A percentile compares a stretch with the other conserved stretches of the same genome.
Conservation (phyloP, 2,888 invertebrate genomes). For the Xanthorhoe designata region DNA sequence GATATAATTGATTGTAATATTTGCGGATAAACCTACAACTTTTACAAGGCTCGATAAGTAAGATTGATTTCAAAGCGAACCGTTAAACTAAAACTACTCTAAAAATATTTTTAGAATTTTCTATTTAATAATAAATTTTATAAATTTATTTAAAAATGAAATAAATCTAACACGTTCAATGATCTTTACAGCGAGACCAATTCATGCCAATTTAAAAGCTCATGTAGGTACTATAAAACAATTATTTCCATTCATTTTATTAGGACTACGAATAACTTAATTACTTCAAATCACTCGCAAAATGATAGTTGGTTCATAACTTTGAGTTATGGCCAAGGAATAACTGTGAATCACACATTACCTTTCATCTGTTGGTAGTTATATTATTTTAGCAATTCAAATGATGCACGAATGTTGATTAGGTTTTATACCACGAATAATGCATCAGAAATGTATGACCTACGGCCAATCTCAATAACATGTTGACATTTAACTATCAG, state of each 20-base stretch:
- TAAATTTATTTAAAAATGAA: not conserved
- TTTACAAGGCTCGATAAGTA: not conserved
- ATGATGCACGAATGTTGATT: not conserved
- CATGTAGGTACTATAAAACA: conserved; percentile 49
- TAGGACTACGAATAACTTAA: conserved; percentile 16
- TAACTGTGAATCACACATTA: conserved; percentile 8
- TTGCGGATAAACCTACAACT: too few relatives aligned
- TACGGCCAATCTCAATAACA: too few relatives aligned
- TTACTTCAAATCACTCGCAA: conserved; percentile 14
- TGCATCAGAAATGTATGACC: not conserved
- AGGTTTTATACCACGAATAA: not conserved
- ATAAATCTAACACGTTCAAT: not conserved
- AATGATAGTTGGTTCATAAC: not conserved
- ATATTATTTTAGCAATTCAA: not conserved
- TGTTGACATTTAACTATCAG: too few relatives aligned
- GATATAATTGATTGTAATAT: too few relatives aligned
- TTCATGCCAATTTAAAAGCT: conserved; percentile 12
- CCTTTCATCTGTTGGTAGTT: conserved; percentile 15
- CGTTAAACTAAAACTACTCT: not conserved
- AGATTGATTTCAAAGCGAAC: not conserved
- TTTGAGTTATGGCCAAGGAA: conserved; percentile 13
- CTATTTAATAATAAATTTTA: too few relatives aligned
- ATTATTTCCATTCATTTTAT: conserved; percentile 20
- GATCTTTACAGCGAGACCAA: not conserved
- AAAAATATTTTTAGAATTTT: too few relatives aligned